A percentile compares a stretch with the other conserved stretches of the same genome.
Evolutionary conservation across 2,113 vertebrate genomes (phyloP).

Genomic region (Cavia porcellus): DNA sequence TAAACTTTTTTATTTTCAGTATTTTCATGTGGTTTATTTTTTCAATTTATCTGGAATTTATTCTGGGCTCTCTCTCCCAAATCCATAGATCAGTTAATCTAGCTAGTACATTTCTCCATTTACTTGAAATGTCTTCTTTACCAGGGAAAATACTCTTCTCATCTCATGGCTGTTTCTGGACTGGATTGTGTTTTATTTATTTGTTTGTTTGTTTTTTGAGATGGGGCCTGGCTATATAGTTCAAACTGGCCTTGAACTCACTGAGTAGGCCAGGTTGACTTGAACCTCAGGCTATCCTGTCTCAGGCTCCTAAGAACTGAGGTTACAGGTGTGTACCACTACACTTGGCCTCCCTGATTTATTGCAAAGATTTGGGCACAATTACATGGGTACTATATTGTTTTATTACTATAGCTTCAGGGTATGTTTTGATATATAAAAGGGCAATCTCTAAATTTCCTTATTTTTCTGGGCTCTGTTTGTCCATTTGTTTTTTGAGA

Average conservation of each 20-base stretch:
- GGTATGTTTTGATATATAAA: conserved; percentile 1
- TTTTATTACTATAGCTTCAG: background rate
- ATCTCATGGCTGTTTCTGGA: background rate
- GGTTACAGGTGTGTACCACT: background rate
- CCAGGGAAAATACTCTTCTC: conserved; percentile 3
- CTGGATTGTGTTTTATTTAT: background rate
- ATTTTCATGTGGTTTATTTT: background rate
- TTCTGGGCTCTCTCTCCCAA: background rate
- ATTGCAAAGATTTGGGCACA: background rate
- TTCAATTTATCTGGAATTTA: conserved; percentile 37
- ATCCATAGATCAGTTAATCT: background rate
- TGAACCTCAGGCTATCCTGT: background rate
- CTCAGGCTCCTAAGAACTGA: background rate
- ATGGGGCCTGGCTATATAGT: background rate
- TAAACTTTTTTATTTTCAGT: background rate
- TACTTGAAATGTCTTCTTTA: conserved; percentile 19
- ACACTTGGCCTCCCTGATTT: background rate
- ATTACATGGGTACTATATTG: background rate
- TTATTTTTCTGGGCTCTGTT: background rate
- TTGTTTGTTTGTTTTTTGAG: background rate
- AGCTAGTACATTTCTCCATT: background rate
- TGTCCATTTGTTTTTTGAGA: background rate
- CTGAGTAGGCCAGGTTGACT: background rate
- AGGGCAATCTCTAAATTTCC: background rate
- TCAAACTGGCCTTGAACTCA: background rate